Conservation (phyloP, 1,140 invertebrate genomes). For the Aleiodes sp. region DNA sequence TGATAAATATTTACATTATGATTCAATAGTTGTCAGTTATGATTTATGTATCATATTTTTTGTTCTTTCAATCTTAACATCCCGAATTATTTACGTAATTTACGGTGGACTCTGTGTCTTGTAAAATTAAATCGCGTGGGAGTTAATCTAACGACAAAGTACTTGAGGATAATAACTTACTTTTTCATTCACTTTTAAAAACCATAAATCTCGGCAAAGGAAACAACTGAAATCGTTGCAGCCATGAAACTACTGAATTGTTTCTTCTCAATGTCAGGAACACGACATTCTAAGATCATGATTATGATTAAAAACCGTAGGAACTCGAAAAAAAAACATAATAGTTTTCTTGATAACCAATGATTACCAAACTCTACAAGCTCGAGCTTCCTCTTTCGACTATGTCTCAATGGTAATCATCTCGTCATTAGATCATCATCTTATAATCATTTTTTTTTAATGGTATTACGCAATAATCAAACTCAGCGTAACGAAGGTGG, state of each 20-base stretch:
- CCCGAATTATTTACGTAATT: not conserved
- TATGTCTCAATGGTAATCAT: not conserved
- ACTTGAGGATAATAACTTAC: not conserved
- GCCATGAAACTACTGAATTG: no score
- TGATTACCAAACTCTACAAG: no score
- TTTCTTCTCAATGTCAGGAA: no score
- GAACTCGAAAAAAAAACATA: no score
- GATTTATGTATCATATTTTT: not conserved
- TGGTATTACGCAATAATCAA: constrained; percentile 15
- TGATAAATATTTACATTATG: not conserved
- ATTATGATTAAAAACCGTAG: no score
- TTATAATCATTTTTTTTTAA: not conserved
- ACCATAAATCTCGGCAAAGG: not conserved
- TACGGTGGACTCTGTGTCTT: not conserved
- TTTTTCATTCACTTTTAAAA: no score
- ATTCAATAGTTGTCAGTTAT: not conserved
- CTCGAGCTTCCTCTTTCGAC: no score
- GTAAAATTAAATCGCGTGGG: constrained; percentile 4
- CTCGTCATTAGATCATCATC: constrained; percentile 32
- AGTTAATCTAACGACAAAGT: constrained; percentile 1
- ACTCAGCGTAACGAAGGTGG: constrained; percentile 23
- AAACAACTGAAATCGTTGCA: not conserved
- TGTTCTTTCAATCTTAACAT: not conserved
- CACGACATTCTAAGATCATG: no score
- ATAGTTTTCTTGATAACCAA: not conserved